phyloP scores from a whole-genome alignment of 2,113 vertebrate genomes.

The Ascaphus truei region DNA sequence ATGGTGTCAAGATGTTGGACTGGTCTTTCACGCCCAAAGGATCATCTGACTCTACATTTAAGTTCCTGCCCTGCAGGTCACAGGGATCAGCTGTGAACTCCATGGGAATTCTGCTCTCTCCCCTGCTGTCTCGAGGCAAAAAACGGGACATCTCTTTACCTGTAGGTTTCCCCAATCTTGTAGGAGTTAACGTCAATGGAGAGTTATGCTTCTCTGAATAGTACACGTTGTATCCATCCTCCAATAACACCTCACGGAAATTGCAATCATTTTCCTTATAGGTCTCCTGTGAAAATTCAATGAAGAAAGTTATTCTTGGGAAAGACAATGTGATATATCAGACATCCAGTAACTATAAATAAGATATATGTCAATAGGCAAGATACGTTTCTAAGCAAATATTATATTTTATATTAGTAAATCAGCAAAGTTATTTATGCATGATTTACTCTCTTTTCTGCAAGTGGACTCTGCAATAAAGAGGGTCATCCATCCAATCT shows the following conservation, averaged over 20 bases:
- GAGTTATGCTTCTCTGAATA: constrained; percentile 6
- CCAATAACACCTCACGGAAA: constrained; percentile 44
- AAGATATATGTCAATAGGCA: too few species aligned
- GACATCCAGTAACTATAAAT: too few species aligned
- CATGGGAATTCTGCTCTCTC: constrained; percentile 5
- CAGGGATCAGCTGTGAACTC: neutral
- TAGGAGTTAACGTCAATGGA: constrained; percentile 26
- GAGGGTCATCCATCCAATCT: too few species aligned
- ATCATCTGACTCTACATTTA: constrained; percentile 19
- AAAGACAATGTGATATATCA: too few species aligned
- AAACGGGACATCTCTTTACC: constrained; percentile 19
- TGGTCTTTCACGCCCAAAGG: constrained; percentile 12
- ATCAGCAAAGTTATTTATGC: too few species aligned
- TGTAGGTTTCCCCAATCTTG: neutral
- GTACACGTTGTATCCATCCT: constrained; percentile 49
- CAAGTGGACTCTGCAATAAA: too few species aligned
- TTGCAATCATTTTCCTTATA: constrained; percentile 47
- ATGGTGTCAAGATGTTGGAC: constrained; percentile 11
- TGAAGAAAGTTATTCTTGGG: neutral
- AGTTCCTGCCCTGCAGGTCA: neutral
- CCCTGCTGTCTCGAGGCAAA: constrained; percentile 24
- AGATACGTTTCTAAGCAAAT: too few species aligned
- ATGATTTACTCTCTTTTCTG: too few species aligned
- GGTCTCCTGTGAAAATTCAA: constrained; percentile 22
- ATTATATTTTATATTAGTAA: too few species aligned